Conservation (phyloP, 2,888 invertebrate species). For the Hydropsyche betteni region DNA sequence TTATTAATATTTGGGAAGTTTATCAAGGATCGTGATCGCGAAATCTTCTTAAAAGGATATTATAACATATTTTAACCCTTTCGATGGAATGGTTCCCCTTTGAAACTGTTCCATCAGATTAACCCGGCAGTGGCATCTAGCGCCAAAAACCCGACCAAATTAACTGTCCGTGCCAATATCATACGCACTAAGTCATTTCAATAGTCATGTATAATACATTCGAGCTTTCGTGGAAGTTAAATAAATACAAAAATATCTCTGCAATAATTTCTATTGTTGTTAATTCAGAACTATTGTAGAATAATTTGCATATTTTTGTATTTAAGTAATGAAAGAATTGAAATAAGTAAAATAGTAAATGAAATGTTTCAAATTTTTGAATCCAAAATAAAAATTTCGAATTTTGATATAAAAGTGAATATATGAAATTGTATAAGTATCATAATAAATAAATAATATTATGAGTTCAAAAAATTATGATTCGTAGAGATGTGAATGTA, state of each 20-base stretch:
- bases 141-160: conserved; percentile 43
- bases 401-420: too few relatives aligned
- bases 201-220: conserved; percentile 2
- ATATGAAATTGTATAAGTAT: too few relatives aligned
- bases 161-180: conserved; percentile 46
- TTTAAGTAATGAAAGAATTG: too few relatives aligned
- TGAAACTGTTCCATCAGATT: conserved; percentile 38
- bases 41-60: conserved; percentile 35
- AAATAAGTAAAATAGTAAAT: too few relatives aligned
- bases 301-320: too few relatives aligned
- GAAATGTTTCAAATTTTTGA: too few relatives aligned
- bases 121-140: conserved; percentile 39
- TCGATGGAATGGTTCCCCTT: conserved; percentile 18
- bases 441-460: not conserved
- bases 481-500: not conserved
- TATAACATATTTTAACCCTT: conserved; percentile 45
- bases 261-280: too few relatives aligned
- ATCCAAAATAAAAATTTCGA: too few relatives aligned
- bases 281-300: too few relatives aligned
- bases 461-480: not conserved
- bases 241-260: too few relatives aligned
- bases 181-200: conserved; percentile 42
- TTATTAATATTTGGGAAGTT: conserved; percentile 2
- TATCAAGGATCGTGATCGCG: not conserved
- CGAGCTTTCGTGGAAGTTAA: not conserved